Percentiles rank a stretch among this genome's conserved stretches.
phyloP scores from a whole-genome alignment of 2,797 vertebrate species.

The Trachops cirrhosus region DNA sequence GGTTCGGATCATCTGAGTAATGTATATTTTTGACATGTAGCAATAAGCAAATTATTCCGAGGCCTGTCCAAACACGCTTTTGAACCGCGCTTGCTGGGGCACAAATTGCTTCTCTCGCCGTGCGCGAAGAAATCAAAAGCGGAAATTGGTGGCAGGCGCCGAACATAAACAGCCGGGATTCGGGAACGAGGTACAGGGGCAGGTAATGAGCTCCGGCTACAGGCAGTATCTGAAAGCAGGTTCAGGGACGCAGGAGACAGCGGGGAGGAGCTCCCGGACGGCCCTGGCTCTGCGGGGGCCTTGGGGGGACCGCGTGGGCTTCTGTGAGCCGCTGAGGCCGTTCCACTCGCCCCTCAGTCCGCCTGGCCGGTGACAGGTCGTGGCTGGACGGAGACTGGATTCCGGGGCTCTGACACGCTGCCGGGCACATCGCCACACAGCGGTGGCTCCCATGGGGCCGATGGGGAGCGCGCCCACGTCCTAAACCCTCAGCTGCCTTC shows the following conservation, averaged over 20 bases:
- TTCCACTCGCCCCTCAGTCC: neutral
- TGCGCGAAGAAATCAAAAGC: neutral
- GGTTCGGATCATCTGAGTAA: neutral
- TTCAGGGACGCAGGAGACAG: neutral
- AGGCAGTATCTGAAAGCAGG: neutral
- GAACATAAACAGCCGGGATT: neutral
- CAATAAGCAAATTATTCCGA: neutral
- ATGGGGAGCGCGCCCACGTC: neutral
- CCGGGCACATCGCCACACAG: too few relatives aligned
- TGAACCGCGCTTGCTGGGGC: neutral
- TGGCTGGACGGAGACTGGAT: neutral
- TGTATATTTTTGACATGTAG: neutral
- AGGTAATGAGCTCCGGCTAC: neutral
- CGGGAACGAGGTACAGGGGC: neutral
- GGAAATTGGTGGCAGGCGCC: neutral
- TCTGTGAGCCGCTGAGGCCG: neutral
- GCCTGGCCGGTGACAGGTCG: neutral
- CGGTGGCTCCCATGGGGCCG: neutral
- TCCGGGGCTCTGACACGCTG: neutral
- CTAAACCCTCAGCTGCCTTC: neutral
- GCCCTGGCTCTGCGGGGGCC: neutral
- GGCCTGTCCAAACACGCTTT: neutral
- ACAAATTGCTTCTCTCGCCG: neutral
- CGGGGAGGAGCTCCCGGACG: neutral
- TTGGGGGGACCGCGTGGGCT: neutral